A percentile compares a stretch with the other conserved stretches of the same genome.
Conservation (phyloP, 2,888 invertebrate species). For the Hermodice carunculata region DNA sequence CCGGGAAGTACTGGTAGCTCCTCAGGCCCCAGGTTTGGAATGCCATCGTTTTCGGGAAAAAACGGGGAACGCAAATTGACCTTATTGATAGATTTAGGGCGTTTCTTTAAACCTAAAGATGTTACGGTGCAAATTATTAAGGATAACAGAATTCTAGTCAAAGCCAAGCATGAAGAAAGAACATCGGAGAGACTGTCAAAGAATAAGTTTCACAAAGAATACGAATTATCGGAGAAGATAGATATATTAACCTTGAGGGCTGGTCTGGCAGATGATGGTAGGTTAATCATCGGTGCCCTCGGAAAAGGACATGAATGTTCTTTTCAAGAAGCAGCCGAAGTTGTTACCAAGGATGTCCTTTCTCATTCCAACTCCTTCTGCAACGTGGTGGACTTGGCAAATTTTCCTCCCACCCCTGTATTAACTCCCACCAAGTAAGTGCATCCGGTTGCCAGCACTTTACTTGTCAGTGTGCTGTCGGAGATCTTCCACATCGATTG, state of each 20-base stretch:
- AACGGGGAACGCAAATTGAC: conserved; percentile 21
- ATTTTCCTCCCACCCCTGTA: conserved; percentile 44
- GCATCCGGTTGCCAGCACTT: too few species aligned
- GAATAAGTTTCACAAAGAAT: conserved; percentile 42
- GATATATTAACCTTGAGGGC: conserved; percentile 39
- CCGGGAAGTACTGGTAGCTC: conserved; percentile 18
- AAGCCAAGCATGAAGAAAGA: conserved; percentile 46
- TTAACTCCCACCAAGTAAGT: conserved; percentile 13
- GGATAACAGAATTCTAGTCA: conserved; percentile 41
- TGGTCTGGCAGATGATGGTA: conserved; percentile 39
- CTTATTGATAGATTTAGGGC: conserved; percentile 33
- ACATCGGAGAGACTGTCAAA: conserved; percentile 41
- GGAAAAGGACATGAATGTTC: conserved; percentile 36
- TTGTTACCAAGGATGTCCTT: conserved; percentile 16
- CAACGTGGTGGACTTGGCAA: conserved; percentile 46
- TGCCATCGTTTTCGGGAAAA: conserved; percentile 28
- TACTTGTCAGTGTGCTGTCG: too few species aligned
- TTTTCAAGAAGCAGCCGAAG: conserved; percentile 26
- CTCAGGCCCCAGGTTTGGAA: conserved; percentile 28
- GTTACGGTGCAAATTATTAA: conserved; percentile 44
- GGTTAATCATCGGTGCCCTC: conserved; percentile 40
- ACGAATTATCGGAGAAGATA: conserved; percentile 43
- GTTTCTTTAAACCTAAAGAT: conserved; percentile 38
- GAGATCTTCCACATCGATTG: too few species aligned
- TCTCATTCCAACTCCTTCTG: conserved; percentile 26